These are phyloP conservation scores for Laspeyria flexula DNA, from an alignment of 2,888 invertebrate species.

Conservation along the genomic window DNA sequence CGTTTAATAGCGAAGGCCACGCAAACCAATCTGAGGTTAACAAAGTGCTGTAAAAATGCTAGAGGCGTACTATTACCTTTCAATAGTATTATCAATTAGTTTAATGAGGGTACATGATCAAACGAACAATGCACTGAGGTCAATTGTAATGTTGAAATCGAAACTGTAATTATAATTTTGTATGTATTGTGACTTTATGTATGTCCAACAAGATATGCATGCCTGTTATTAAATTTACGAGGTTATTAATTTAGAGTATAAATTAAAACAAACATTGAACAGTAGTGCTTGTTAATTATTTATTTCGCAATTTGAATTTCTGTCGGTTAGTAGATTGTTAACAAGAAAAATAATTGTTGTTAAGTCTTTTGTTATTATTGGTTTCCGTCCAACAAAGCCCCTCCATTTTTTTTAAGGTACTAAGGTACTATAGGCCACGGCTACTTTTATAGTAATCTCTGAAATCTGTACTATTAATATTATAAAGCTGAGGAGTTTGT, in stretches of 20 bases:
- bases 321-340: neutral
- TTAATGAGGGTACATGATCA: slow-evolving; percentile 47
- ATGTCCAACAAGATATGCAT: slow-evolving; percentile 27
- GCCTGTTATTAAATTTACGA: slow-evolving; percentile 34
- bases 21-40: slow-evolving; percentile 5
- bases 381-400: too few relatives aligned
- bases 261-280: slow-evolving; percentile 21
- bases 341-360: neutral
- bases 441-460: too few relatives aligned
- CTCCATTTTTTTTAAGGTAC: too few relatives aligned
- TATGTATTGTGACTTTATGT: slow-evolving; percentile 43
- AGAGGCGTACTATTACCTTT: slow-evolving; percentile 45
- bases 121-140: slow-evolving; percentile 36
- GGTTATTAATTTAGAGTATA: slow-evolving; percentile 29
- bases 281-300: neutral
- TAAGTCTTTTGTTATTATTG: neutral
- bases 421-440: too few relatives aligned
- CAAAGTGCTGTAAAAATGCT: slow-evolving; percentile 30
- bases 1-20: slow-evolving; percentile 22
- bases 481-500: too few relatives aligned
- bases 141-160: slow-evolving; percentile 35
- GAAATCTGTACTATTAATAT: too few relatives aligned
- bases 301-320: neutral
- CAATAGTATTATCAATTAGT: slow-evolving; percentile 50
- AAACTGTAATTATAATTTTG: slow-evolving; percentile 47